Evolutionary conservation across 2,113 vertebrate species (phyloP).

Genomic region (Dasyurus viverrinus): DNA sequence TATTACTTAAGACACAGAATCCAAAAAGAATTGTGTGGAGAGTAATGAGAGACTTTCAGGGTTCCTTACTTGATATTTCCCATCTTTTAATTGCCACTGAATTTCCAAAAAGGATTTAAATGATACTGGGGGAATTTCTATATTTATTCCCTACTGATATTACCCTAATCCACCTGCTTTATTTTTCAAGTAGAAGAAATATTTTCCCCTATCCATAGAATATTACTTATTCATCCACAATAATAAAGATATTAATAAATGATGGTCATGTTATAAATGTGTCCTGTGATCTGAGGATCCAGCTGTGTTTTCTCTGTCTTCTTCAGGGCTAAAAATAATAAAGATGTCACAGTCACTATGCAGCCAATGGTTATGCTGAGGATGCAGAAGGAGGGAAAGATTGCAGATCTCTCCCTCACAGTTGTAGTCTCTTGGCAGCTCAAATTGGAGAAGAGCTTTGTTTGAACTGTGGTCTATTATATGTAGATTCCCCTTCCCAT

Average conservation of each 20-base stretch:
- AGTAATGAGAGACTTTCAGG: background rate
- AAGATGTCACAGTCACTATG: background rate
- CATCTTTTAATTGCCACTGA: background rate
- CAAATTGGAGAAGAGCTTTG: background rate
- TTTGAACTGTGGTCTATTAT: background rate
- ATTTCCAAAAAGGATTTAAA: slow-evolving; percentile 31
- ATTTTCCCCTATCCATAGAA: slow-evolving; percentile 16
- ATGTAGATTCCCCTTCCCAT: background rate
- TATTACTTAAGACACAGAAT: background rate
- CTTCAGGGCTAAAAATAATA: slow-evolving; percentile 50
- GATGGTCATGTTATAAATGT: slow-evolving; percentile 26
- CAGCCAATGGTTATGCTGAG: slow-evolving; percentile 37
- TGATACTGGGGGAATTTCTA: slow-evolving; percentile 4
- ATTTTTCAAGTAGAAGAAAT: slow-evolving; percentile 45
- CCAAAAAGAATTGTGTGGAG: background rate
- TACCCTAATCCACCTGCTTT: slow-evolving; percentile 22
- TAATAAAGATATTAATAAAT: slow-evolving; percentile 62
- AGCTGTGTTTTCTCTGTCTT: slow-evolving; percentile 51
- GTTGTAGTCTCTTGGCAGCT: background rate
- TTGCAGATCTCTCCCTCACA: background rate
- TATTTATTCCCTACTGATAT: slow-evolving; percentile 34
- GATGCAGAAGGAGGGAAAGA: background rate
- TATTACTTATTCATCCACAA: slow-evolving; percentile 51
- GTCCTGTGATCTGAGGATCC: slow-evolving; percentile 30
- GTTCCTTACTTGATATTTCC: background rate